Evolutionary conservation across 2,797 vertebrate species (phyloP).

Genomic region (Lepus oiostolus): DNA sequence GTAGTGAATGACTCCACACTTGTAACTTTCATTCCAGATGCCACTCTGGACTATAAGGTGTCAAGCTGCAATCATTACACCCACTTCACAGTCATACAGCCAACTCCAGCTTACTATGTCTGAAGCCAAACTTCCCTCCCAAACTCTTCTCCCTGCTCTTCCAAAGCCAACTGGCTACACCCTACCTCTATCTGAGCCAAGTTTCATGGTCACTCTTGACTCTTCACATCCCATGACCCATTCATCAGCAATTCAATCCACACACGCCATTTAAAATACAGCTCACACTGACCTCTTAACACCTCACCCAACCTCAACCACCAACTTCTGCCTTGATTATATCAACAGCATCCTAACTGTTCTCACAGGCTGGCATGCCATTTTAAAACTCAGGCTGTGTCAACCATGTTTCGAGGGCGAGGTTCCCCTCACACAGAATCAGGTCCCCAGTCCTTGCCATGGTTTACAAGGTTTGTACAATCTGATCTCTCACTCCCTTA

Average conservation of each 20-base stretch:
- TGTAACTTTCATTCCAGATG: slow-evolving; percentile 13
- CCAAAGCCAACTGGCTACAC: background rate
- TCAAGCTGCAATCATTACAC: background rate
- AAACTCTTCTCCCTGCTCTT: background rate
- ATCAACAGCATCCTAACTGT: background rate
- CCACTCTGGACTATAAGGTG: background rate
- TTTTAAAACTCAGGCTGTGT: background rate
- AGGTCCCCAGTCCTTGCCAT: background rate
- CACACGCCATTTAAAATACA: background rate
- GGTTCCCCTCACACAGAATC: background rate
- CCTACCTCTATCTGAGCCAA: background rate
- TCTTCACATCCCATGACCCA: background rate
- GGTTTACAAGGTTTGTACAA: background rate
- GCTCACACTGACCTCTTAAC: background rate
- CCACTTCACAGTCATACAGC: background rate
- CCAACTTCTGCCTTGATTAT: background rate
- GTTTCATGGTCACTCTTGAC: background rate
- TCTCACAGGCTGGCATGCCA: background rate
- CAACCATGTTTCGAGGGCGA: background rate
- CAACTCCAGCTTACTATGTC: background rate
- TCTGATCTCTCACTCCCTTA: background rate
- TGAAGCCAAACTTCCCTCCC: background rate
- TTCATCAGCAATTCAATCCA: background rate
- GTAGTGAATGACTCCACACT: background rate
- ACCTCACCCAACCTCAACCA: background rate